A percentile compares a stretch with the other conserved stretches of the same genome.
Conservation (phyloP, 2,113 vertebrate species). For the Ifrita kowaldi region DNA sequence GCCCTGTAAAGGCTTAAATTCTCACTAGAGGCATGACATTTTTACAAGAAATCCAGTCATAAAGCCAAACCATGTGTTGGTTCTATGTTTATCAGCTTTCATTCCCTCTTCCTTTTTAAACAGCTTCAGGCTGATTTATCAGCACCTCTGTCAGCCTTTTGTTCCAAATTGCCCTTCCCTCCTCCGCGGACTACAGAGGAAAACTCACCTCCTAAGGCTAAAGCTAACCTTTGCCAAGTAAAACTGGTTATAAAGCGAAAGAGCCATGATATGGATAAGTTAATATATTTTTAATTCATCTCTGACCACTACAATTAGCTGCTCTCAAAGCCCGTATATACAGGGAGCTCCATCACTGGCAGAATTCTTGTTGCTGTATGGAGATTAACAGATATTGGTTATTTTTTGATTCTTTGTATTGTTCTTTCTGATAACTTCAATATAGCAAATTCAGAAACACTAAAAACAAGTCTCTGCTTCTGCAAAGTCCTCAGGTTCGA, state of each 20-base stretch:
- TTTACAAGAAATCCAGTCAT: background rate
- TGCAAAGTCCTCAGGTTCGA: background rate
- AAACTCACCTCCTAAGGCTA: background rate
- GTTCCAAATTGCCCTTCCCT: background rate
- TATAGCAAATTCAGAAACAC: background rate
- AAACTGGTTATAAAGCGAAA: background rate
- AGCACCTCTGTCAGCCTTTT: background rate
- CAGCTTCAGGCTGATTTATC: conserved; percentile 12
- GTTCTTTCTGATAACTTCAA: conserved; percentile 2
- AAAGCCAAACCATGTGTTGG: background rate
- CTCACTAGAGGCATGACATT: background rate
- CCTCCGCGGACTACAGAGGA: background rate
- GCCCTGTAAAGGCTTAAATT: background rate
- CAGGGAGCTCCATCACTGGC: background rate
- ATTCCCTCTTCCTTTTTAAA: background rate
- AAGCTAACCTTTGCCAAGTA: background rate
- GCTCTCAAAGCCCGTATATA: background rate
- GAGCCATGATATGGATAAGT: background rate
- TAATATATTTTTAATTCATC: background rate
- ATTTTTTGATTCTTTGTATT: background rate
- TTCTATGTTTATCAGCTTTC: background rate
- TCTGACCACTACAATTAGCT: background rate
- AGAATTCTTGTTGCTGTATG: background rate
- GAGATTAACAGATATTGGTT: background rate
- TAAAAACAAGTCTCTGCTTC: background rate